Evolutionary conservation across 2,113 vertebrate species (phyloP).

Genomic region (Pristiophorus japonicus): DNA sequence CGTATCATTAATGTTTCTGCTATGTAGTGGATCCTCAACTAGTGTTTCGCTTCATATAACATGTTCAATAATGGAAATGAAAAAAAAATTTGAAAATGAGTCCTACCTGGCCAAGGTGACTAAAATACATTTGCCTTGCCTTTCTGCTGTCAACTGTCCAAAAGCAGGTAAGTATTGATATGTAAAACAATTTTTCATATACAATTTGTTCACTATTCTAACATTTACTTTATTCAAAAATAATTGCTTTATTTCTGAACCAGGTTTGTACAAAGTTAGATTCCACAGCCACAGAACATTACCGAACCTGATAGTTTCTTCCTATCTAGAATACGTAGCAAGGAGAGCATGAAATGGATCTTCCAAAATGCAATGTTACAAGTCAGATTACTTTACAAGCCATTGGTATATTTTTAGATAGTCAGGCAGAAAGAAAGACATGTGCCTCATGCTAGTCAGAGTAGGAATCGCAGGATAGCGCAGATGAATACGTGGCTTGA

Average conservation of each 20-base stretch:
- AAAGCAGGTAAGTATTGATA: neutral
- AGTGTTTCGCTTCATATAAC: neutral
- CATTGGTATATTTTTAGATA: neutral
- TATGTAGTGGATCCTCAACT: neutral
- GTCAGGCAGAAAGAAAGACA: too few species aligned
- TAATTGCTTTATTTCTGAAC: neutral
- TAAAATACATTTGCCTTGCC: too few species aligned
- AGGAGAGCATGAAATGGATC: neutral
- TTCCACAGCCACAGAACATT: neutral
- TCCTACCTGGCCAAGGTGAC: neutral
- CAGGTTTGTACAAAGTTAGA: neutral
- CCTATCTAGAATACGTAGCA: neutral
- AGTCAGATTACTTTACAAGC: neutral
- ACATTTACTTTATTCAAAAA: neutral
- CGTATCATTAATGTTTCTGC: neutral
- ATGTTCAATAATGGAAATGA: neutral
- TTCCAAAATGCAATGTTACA: neutral
- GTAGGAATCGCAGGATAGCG: too few species aligned
- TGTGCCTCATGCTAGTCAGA: too few species aligned
- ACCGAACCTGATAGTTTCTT: neutral
- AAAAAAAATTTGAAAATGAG: neutral
- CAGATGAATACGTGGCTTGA: too few species aligned
- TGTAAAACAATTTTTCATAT: neutral
- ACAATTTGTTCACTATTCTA: neutral
- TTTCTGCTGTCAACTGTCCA: neutral